phyloP scores from a whole-genome alignment of 2,888 invertebrate species.

The Nebria salina region DNA sequence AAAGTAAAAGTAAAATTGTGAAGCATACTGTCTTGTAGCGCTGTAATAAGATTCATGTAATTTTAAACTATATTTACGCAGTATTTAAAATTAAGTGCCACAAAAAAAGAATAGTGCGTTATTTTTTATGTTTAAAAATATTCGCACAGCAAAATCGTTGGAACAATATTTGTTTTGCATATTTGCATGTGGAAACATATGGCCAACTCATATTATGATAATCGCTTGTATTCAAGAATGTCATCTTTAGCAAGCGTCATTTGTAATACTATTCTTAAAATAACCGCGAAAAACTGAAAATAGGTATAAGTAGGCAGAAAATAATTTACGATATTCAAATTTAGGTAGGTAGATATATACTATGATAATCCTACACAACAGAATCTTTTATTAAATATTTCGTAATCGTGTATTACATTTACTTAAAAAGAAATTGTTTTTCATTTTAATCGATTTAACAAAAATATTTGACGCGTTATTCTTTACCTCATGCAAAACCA shows the following conservation, averaged over 20 bases:
- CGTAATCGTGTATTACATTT: neutral
- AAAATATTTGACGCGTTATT: too few species aligned
- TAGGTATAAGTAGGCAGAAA: constrained; percentile 41
- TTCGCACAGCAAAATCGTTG: constrained; percentile 6
- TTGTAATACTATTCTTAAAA: constrained; percentile 34
- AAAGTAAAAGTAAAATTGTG: too few species aligned
- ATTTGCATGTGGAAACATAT: neutral
- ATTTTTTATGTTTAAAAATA: constrained; percentile 15
- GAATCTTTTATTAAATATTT: neutral
- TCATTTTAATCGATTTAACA: too few species aligned
- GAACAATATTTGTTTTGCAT: neutral
- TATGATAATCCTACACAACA: neutral
- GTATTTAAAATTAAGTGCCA: neutral
- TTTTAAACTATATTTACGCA: neutral
- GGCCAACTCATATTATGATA: constrained; percentile 23
- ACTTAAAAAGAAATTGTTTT: too few species aligned
- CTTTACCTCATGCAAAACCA: too few species aligned
- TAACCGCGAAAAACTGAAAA: constrained; percentile 32
- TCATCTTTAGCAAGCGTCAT: constrained; percentile 37
- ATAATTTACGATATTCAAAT: constrained; percentile 30
- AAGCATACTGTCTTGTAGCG: too few species aligned
- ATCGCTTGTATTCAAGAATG: constrained; percentile 40
- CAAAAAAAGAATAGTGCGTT: neutral
- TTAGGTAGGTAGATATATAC: neutral
- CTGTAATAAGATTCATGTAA: neutral